Conservation (phyloP, 2,888 invertebrate species). For the Ichneumoninae sp. region DNA sequence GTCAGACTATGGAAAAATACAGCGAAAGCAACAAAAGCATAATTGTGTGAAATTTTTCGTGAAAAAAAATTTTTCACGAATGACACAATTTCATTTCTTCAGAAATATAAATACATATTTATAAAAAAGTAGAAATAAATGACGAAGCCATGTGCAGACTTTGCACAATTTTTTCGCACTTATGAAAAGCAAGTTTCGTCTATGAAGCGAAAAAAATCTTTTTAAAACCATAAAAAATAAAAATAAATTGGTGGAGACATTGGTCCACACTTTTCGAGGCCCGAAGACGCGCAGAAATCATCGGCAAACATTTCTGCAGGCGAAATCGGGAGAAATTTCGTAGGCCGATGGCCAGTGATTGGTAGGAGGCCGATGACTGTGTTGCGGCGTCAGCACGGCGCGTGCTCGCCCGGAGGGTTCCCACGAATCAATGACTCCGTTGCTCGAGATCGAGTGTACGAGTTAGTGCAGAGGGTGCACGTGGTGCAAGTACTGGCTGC, state of each 20-base stretch:
- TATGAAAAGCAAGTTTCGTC: too few relatives aligned
- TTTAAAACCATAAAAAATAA: too few relatives aligned
- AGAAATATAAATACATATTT: too few relatives aligned
- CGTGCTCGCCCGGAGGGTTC: slow-evolving; percentile 24
- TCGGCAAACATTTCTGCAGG: not conserved
- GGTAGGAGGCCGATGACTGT: slow-evolving; percentile 5
- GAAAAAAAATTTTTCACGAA: too few relatives aligned
- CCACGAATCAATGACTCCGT: slow-evolving; percentile 39
- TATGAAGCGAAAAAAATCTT: too few relatives aligned
- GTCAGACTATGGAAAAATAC: too few relatives aligned
- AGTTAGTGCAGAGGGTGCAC: slow-evolving; percentile 1
- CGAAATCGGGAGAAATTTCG: not conserved
- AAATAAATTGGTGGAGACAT: too few relatives aligned
- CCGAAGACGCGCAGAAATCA: not conserved
- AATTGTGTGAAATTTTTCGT: too few relatives aligned
- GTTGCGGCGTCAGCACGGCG: not conserved
- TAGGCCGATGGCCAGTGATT: not conserved
- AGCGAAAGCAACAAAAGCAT: too few relatives aligned
- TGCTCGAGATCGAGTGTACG: not conserved
- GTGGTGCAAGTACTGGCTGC: not conserved
- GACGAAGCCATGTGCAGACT: not conserved
- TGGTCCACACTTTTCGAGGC: not conserved
- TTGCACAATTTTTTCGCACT: not conserved
- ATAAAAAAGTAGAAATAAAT: too few relatives aligned
- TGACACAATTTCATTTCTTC: too few relatives aligned